A percentile compares a stretch with the other conserved stretches of the same genome.
These are phyloP conservation scores for Perognathus longimembris DNA, from an alignment of 2,113 vertebrate species.

Conservation along the genomic window DNA sequence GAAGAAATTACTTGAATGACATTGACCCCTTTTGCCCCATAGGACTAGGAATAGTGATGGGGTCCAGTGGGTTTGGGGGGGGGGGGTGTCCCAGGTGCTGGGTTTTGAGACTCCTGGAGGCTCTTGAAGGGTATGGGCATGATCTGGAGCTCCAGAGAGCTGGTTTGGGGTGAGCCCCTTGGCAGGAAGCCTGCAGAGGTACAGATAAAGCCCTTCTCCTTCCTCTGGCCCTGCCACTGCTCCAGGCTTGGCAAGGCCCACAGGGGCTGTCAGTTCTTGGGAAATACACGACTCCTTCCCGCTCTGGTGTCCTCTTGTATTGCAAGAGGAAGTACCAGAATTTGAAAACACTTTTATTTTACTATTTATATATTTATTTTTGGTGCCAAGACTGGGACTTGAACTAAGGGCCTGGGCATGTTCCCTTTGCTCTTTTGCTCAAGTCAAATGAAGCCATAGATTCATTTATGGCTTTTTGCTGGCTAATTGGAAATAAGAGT, in stretches of 20 bases:
- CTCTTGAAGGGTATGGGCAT: not conserved
- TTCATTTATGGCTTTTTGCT: too few species aligned
- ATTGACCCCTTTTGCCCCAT: constrained; percentile 81
- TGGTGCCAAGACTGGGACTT: too few species aligned
- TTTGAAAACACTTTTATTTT: not conserved
- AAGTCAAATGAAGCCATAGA: too few species aligned
- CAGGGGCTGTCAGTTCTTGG: not conserved
- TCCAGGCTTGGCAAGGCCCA: not conserved
- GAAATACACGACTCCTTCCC: not conserved
- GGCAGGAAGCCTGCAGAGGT: not conserved
- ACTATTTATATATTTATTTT: too few species aligned
- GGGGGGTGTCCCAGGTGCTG: not conserved
- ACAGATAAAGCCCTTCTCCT: not conserved
- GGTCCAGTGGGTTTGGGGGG: not conserved
- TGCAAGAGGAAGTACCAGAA: constrained; percentile 7
- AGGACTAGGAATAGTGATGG: constrained; percentile 11
- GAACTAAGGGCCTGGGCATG: too few species aligned
- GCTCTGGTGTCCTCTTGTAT: not conserved
- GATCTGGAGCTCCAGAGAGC: not conserved
- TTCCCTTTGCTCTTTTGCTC: too few species aligned
- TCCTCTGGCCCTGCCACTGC: not conserved
- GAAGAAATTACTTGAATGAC: constrained; percentile 89
- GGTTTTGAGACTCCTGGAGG: not conserved
- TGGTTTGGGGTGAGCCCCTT: not conserved
- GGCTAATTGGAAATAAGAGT: too few species aligned